Conservation (phyloP, 2,113 vertebrate genomes). For the Pseudopipra pipra region DNA sequence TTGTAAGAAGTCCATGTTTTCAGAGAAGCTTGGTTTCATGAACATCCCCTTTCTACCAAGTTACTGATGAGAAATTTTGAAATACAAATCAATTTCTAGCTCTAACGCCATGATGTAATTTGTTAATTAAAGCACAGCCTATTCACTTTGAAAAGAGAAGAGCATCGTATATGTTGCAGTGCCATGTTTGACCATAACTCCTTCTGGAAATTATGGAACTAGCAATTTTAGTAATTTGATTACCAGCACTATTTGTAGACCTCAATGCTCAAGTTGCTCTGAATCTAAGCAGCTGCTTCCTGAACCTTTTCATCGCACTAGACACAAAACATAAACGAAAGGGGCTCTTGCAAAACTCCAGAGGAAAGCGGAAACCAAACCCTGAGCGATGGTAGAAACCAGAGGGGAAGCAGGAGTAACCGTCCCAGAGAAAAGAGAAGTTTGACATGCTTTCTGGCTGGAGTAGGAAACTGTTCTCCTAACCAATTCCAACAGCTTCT, state of each 20-base stretch:
- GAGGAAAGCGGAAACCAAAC: not conserved
- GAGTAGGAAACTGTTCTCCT: not conserved
- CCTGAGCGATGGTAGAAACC: not conserved
- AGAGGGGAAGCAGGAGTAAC: not conserved
- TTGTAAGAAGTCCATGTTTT: not conserved
- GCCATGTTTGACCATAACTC: not conserved
- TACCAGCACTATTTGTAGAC: not conserved
- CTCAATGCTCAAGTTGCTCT: not conserved
- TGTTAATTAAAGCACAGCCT: not conserved
- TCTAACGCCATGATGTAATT: not conserved
- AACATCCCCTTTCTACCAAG: not conserved
- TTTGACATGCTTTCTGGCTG: not conserved
- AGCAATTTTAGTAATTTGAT: not conserved
- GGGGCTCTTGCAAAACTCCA: not conserved
- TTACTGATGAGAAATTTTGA: not conserved
- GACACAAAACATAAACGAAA: not conserved
- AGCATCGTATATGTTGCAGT: accelerated
- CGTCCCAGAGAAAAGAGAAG: not conserved
- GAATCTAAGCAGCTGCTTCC: conserved; percentile 17
- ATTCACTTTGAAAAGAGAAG: not conserved
- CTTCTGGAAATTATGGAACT: not conserved
- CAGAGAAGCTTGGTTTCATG: not conserved
- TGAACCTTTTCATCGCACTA: not conserved
- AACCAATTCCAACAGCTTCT: not conserved
- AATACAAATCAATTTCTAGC: not conserved